Conservation (phyloP, 2,797 vertebrate species). For the Trachurus trachurus region DNA sequence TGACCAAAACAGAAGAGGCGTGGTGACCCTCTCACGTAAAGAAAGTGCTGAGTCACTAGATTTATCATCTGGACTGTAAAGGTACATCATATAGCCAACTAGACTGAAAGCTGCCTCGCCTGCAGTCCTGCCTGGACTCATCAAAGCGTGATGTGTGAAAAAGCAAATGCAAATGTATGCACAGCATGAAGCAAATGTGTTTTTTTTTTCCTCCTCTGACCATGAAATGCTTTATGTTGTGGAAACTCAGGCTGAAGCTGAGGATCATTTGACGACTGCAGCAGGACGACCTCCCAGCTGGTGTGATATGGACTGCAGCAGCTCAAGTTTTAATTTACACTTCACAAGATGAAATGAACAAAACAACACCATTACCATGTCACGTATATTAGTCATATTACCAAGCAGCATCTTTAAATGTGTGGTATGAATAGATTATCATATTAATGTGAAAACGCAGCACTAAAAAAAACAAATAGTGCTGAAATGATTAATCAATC, state of each 20-base stretch:
- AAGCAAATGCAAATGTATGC: slow-evolving; percentile 44
- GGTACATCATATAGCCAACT: neutral
- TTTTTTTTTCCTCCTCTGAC: neutral
- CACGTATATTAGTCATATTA: too few species aligned
- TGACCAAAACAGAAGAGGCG: neutral
- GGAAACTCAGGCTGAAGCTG: neutral
- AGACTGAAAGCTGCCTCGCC: slow-evolving; percentile 1
- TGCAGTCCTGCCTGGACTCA: slow-evolving; percentile 20
- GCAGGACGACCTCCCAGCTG: neutral
- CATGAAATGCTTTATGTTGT: neutral
- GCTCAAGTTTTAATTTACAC: neutral
- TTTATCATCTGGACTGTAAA: slow-evolving; percentile 10
- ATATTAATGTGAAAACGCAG: too few species aligned
- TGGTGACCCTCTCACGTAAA: neutral
- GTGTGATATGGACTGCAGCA: neutral
- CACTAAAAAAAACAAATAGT: too few species aligned
- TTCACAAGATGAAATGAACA: neutral
- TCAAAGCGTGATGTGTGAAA: slow-evolving; percentile 31
- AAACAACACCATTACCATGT: neutral
- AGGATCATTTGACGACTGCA: neutral
- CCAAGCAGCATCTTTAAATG: neutral
- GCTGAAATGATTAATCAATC: too few species aligned
- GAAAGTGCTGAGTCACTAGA: slow-evolving; percentile 8
- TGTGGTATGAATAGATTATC: neutral
- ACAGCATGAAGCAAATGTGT: neutral